A percentile compares a stretch with the other conserved stretches of the same genome.
These are phyloP conservation scores for Mixornis gularis DNA, from an alignment of 2,113 vertebrate species.

Conservation along the genomic window DNA sequence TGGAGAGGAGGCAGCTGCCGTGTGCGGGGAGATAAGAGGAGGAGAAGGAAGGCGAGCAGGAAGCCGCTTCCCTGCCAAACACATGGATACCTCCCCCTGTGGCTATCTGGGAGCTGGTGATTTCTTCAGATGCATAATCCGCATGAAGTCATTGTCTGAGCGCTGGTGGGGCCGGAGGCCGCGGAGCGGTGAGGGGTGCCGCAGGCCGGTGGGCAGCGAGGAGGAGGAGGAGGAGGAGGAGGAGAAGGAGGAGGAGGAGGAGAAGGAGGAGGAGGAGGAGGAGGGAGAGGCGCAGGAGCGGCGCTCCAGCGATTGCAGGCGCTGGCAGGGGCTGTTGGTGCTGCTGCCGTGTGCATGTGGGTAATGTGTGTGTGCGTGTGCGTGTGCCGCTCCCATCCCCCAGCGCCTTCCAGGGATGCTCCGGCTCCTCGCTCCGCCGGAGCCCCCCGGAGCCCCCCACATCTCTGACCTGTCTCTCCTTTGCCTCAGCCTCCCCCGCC, in stretches of 20 bases:
- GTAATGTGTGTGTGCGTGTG: slow-evolving; percentile 41
- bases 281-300: slow-evolving; percentile 9
- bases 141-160: slow-evolving; percentile 51
- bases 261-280: background rate
- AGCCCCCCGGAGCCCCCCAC: background rate
- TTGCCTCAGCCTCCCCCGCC: fast-evolving
- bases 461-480: background rate
- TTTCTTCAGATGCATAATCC: slow-evolving; percentile 56
- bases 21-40: background rate
- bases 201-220: slow-evolving; percentile 45
- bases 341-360: slow-evolving; percentile 53
- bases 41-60: slow-evolving; percentile 18
- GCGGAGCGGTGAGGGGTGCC: background rate
- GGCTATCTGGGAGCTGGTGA: slow-evolving; percentile 40
- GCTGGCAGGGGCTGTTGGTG: slow-evolving; percentile 51
- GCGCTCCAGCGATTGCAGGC: slow-evolving; percentile 43
- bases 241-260: background rate
- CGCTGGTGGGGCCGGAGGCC: slow-evolving; percentile 42
- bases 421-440: background rate
- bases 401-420: background rate
- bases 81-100: slow-evolving; percentile 56
- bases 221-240: background rate
- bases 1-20: slow-evolving; percentile 23
- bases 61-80: slow-evolving; percentile 45
- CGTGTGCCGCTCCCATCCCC: slow-evolving; percentile 25